Percentiles rank a stretch among this genome's conserved stretches.
Evolutionary conservation across 2,888 invertebrate species (phyloP).

Genomic region (Leptopilina drosophilae): DNA sequence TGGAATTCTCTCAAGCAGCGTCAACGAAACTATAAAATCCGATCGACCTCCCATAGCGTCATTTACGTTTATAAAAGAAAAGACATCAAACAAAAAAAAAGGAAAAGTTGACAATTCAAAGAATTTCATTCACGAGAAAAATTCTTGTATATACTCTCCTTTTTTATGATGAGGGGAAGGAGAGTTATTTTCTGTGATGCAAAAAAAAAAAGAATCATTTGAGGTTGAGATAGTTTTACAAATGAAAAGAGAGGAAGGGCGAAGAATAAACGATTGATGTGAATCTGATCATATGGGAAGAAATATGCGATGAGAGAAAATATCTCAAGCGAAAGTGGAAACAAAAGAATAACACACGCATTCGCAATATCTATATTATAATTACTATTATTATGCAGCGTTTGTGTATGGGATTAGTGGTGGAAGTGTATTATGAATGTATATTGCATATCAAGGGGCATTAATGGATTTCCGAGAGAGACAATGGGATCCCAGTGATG

Average conservation of each 20-base stretch:
- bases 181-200: too few relatives aligned
- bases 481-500: constrained; percentile 30
- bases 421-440: constrained; percentile 11
- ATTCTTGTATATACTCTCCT: too few relatives aligned
- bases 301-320: neutral
- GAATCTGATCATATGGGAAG: neutral
- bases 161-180: too few relatives aligned
- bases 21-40: constrained; percentile 44
- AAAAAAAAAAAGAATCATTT: too few relatives aligned
- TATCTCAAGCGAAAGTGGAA: neutral
- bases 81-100: neutral
- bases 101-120: neutral
- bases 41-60: constrained; percentile 39
- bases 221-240: too few relatives aligned
- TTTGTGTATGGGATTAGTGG: neutral
- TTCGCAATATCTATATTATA: constrained; percentile 27
- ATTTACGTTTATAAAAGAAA: constrained; percentile 20
- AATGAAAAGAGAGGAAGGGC: neutral
- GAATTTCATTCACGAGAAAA: neutral
- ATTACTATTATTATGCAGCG: constrained; percentile 19
- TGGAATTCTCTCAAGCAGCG: constrained; percentile 33
- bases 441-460: constrained; percentile 33
- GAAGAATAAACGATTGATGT: neutral
- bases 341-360: constrained; percentile 26
- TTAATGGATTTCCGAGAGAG: constrained; percentile 31